A percentile compares a stretch with the other conserved stretches of the same genome.
Evolutionary conservation across 1,140 invertebrate genomes (phyloP).

Genomic region (Bombus soroeensis): DNA sequence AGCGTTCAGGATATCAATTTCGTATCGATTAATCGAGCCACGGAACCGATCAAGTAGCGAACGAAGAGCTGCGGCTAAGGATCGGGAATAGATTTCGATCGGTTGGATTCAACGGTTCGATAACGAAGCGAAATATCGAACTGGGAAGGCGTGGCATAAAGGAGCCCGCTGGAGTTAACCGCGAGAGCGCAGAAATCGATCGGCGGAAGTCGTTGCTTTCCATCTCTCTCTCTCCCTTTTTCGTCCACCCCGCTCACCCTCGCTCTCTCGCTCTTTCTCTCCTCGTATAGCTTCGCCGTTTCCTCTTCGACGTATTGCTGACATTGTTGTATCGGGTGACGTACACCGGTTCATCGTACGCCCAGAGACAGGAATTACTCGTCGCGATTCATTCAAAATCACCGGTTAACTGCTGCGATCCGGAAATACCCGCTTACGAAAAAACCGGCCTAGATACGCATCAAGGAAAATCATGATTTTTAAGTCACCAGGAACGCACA

Average conservation of each 20-base stretch:
- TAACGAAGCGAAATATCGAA: slow-evolving; percentile 45
- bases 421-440: slow-evolving; percentile 8
- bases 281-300: not conserved
- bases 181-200: slow-evolving; percentile 76
- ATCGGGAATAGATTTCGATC: slow-evolving; percentile 14
- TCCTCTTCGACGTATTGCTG: slow-evolving; percentile 18
- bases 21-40: not conserved
- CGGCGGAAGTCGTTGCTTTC: slow-evolving; percentile 75
- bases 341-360: not conserved
- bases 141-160: slow-evolving; percentile 76
- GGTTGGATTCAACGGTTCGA: not conserved
- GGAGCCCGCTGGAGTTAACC: slow-evolving; percentile 75
- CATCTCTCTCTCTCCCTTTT: slow-evolving; percentile 66
- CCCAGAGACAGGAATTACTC: not conserved
- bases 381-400: slow-evolving; percentile 1
- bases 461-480: not conserved
- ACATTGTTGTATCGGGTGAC: slow-evolving; percentile 22
- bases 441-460: not conserved
- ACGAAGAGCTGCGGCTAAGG: not conserved
- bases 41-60: not conserved
- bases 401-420: too few species aligned
- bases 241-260: not conserved
- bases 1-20: not conserved
- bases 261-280: not conserved
- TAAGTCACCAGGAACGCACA: not conserved